Base-by-base conservation (phyloP, 2,797 vertebrate species). In the Centroberyx gerrardi region DNA sequence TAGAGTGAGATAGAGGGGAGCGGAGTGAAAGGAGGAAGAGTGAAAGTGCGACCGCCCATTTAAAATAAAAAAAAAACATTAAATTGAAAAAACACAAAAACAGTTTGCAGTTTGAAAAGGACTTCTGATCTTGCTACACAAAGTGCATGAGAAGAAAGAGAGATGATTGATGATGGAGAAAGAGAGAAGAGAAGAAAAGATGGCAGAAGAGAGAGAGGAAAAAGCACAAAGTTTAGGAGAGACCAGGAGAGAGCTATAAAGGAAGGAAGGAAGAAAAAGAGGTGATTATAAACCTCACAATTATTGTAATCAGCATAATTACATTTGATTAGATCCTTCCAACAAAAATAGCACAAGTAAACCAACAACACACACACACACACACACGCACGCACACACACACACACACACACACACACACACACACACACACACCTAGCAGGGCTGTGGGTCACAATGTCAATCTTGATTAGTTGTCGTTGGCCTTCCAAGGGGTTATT, bases 291-390 rank as follows among this genome's bases (percentile, higher is more conserved):
- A 84, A 85, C 68, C 68, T 80, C 69, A 69, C 51, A 38, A 92
- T 90, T 88, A 90, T 89, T 86, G 69, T 91, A 91, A 93, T 93
- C 89, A 91, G 74, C 67, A 75, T 86, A 86, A 90, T 87, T 86
- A 83, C 78, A 84, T 89, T 88, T 90, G 88, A 93, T 93, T 91
- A 87, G 82, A 89, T 90, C 84, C 76, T 79, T 84, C 74, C 22
- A 79, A 82, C 80, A 76, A 80, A 89, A 91, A 86, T 80, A 90
- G 82, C 83, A 86, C 84, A 89, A 87, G 86, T 84, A 90, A 74
- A 80, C 64, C 49, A 54, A 53, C 54, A 64, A 40, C 52, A 53
- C 54, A 75, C 74, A 68, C 1, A 1, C 22, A 22, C 22, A 22
- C 22, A 22, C 22, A 22, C 1, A 1, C 22, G 1, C 22, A 22